These are phyloP conservation scores for Neuroterus valhalla DNA, from an alignment of 1,140 invertebrate genomes.

Conservation along the genomic window DNA sequence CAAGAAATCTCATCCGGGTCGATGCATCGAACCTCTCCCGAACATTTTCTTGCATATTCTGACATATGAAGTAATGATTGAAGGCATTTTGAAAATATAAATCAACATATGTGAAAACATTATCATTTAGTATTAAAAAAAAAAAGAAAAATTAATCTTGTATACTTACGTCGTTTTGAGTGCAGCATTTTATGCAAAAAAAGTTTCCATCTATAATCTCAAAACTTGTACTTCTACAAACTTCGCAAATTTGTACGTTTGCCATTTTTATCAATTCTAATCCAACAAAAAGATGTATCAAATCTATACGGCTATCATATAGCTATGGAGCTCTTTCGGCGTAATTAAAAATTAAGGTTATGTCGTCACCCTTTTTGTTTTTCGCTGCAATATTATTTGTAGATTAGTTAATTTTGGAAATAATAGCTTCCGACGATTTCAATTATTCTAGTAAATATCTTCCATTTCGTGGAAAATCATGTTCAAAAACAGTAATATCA, in stretches of 20 bases:
- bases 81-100: not conserved
- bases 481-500: too few species aligned
- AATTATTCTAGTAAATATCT: too few species aligned
- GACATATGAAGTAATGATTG: constrained; percentile 16
- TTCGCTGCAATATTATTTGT: not conserved
- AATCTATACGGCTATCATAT: not conserved
- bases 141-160: constrained; percentile 10
- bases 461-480: too few species aligned
- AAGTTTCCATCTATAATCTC: constrained; percentile 74
- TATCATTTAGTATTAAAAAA: not conserved
- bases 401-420: too few species aligned
- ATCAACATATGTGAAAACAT: constrained; percentile 1
- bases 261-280: constrained; percentile 7
- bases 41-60: constrained; percentile 73
- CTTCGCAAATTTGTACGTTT: constrained; percentile 61
- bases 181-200: constrained; percentile 76
- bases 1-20: constrained; percentile 41
- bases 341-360: too few species aligned
- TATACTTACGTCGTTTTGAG: constrained; percentile 72
- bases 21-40: constrained; percentile 56
- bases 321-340: too few species aligned
- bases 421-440: too few species aligned
- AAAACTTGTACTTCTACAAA: constrained; percentile 74
- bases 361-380: not conserved
- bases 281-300: not conserved